These are phyloP conservation scores for Xylota sylvarum DNA, from an alignment of 2,888 invertebrate species.

Conservation along the genomic window DNA sequence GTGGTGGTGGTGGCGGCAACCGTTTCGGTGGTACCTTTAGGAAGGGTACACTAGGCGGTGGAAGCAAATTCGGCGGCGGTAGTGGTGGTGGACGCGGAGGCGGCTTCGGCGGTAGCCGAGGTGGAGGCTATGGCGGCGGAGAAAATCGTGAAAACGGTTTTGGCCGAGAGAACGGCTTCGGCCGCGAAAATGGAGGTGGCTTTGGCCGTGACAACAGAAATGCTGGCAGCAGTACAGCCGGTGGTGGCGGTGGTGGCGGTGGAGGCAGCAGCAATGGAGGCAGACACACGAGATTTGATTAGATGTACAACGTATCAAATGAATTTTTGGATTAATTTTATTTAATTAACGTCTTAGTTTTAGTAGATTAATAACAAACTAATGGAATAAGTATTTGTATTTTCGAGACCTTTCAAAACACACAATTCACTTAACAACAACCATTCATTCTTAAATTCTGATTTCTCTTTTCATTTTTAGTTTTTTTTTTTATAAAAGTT, in stretches of 20 bases:
- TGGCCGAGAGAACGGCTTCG: constrained; percentile 40
- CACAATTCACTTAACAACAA: constrained; percentile 21
- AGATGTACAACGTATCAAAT: constrained; percentile 45
- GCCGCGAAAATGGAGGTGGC: constrained; percentile 47
- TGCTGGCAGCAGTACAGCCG: constrained; percentile 46
- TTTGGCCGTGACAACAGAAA: constrained; percentile 78
- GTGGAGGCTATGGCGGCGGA: constrained; percentile 52
- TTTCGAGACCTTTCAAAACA: constrained; percentile 44
- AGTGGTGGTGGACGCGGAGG: constrained; percentile 76
- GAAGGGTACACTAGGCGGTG: constrained; percentile 78
- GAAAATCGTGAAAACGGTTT: constrained; percentile 68
- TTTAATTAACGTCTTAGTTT: constrained; percentile 66
- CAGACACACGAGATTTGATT: constrained; percentile 75
- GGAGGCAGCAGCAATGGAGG: constrained; percentile 17
- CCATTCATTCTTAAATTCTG: constrained; percentile 13
- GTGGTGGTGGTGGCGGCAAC: constrained; percentile 83
- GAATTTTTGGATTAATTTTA: constrained; percentile 68
- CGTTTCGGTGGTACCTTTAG: constrained; percentile 81
- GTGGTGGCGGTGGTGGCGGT: constrained; percentile 25
- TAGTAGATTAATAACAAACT: constrained; percentile 72
- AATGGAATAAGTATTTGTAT: constrained; percentile 63
- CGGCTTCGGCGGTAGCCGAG: constrained; percentile 71
- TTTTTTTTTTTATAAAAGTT: constrained; percentile 18
- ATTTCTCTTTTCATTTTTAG: constrained; percentile 1
- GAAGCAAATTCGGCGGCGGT: constrained; percentile 80